phyloP scores from a whole-genome alignment of 1,140 invertebrate species.

The Amyelois transitella region DNA sequence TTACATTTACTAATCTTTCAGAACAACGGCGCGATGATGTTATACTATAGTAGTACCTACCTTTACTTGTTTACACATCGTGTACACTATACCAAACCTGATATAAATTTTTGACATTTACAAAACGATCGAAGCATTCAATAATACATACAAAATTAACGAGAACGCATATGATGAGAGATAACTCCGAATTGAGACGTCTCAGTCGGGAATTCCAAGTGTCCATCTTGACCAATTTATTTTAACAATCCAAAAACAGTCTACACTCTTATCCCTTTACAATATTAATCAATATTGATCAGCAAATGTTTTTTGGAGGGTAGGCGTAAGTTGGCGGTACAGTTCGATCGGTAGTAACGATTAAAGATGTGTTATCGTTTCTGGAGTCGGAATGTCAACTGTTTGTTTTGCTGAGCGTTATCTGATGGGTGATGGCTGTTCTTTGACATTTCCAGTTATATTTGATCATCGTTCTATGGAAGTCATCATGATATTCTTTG shows the following conservation, averaged over 20 bases:
- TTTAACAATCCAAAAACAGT: background rate
- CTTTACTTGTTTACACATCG: too few relatives aligned
- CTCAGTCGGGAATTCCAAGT: slow-evolving; percentile 1
- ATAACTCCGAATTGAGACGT: slow-evolving; percentile 4
- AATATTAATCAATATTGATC: background rate
- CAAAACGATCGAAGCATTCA: background rate
- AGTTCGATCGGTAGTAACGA: background rate
- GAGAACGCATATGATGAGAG: slow-evolving; percentile 3
- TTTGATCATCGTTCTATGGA: too few relatives aligned
- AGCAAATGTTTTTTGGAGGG: background rate
- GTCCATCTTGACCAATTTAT: background rate
- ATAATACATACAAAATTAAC: slow-evolving; percentile 1
- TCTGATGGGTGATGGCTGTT: background rate
- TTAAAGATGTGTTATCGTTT: slow-evolving; percentile 3
- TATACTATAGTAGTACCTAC: too few relatives aligned
- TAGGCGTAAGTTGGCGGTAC: background rate
- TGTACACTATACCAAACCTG: background rate
- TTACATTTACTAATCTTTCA: too few relatives aligned
- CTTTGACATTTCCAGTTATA: background rate
- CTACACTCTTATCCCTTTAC: background rate
- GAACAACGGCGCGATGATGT: too few relatives aligned
- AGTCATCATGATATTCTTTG: too few relatives aligned
- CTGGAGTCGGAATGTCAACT: background rate
- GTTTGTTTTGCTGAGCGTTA: background rate
- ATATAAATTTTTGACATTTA: background rate